Base-by-base conservation (phyloP, 2,113 vertebrate species). In the Aleadryas rufinucha region DNA sequence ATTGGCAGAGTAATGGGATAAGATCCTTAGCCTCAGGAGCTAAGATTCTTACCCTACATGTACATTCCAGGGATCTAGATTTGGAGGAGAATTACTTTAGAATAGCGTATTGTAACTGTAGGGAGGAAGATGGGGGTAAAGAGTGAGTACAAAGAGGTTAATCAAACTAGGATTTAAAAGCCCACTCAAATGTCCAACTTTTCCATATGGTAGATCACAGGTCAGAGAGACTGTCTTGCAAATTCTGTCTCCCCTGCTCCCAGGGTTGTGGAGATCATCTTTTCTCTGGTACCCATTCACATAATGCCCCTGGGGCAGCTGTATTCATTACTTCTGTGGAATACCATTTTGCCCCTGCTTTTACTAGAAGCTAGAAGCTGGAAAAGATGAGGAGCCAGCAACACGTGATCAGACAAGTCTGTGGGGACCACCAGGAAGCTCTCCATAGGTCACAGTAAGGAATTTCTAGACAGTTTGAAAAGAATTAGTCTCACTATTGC, bases 281-380 rank as follows among this genome's bases (percentile, higher is more conserved):
- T 66, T 89, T 79, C 77, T 80, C 33, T 54, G 37, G 50, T 28
- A 77, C 28, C 30, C 16, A 41, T 66, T 88, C 87, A 84, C 42
- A 70, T 35, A 77, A 78, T 53, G 56, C 44, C 28, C 47, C 41
- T 64, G 57, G 72, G 82, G 39, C 79, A 93, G 64, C 13, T 16
- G 2, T 59, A 66, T 65, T 83, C 45, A 66, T 66, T 86, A 63
- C 45, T 95, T 90, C 87, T 81, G 64, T 70, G 76, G 71, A 96
- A 95, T 69, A 93, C 50, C 42, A 0, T 74, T 91, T 80, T 2
- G 0, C 33, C 42, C 24, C 31, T 49, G 35, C 88, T 93, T 95
- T 92, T 84, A 89, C 82, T 89, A 78, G 87, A 90, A 93, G 16
- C 44, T 78, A 90, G 71, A 76, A 95, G 64, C 93, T 94, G 90